phyloP scores from a whole-genome alignment of 2,888 invertebrate species.

The Diploptera punctata region DNA sequence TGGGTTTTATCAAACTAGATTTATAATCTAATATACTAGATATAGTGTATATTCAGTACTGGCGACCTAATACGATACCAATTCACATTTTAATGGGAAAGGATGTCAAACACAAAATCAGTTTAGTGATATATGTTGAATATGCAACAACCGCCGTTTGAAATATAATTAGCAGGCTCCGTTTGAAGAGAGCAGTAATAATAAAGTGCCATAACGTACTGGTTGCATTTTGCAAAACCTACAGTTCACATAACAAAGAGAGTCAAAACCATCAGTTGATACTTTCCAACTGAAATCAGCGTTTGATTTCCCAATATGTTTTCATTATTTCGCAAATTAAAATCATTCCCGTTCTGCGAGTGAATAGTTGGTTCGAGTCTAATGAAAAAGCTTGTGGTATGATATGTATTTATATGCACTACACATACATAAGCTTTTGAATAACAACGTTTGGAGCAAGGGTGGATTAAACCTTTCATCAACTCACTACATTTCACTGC shows the following conservation, averaged over 20 bases:
- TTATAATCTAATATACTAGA: too few species aligned
- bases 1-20: too few species aligned
- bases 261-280: constrained; percentile 1
- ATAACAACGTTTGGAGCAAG: not conserved
- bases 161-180: constrained; percentile 12
- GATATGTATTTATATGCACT: not conserved
- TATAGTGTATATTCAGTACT: too few species aligned
- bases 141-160: not conserved
- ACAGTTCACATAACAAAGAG: constrained; percentile 13
- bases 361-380: not conserved
- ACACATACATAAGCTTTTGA: not conserved
- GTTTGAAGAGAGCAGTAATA: constrained; percentile 3
- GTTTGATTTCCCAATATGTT: constrained; percentile 9
- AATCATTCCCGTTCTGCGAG: not conserved
- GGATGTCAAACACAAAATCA: too few species aligned
- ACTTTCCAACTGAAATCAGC: not conserved
- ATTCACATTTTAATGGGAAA: too few species aligned
- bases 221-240: not conserved
- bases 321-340: constrained; percentile 24
- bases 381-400: constrained; percentile 20
- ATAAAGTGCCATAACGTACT: constrained; percentile 19
- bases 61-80: too few species aligned
- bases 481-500: too few species aligned
- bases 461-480: not conserved
- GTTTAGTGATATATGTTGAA: not conserved